Evolutionary conservation across 1,140 invertebrate species (phyloP), one percentile per base, ranked within the genome.

Genomic region (Pogonus chalceus): DNA sequence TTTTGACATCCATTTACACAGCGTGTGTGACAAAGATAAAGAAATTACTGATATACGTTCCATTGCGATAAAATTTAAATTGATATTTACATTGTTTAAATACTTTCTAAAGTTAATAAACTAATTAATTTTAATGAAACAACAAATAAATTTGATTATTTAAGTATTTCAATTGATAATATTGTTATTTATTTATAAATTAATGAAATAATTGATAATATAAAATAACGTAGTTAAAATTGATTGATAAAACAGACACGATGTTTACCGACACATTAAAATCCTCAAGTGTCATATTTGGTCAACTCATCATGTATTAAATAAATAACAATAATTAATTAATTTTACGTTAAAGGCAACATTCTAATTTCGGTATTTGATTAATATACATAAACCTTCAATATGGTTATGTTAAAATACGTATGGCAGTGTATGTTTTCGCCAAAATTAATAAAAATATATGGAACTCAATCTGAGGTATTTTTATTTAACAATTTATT

Each of bases 381-480:
- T 43, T 43, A 16, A 10, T 43, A 7, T 12, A 12, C 4, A 43
- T 4, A 10, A 43, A 43, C 9, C 9, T 10, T 9, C 37, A 43
- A 12, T 12, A 43, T 43, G 37, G 37, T 43, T 12, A 43, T 43
- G 37, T 43, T 43, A 43, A 43, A 43, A 43, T 43, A 43, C 18
- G 37, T 68, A 46, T 68, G 61, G 65, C 58, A 74, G 56, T 84
- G 77, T 61, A 69, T 81, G 54, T 80, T 84, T 63, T 76, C 80
- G 14, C 83, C 83, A 12, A 74, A 76, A 57, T 71, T 86, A 53
- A 80, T 76, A 54, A 82, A 81, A 74, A 73, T 82, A 62, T 82
- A 84, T 62, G 72, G 78, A 62, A 63, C 66, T 61, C 66, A 69
- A 55, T 70, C 65, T 57, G 62, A 66, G 47, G 68, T 37, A 58